phyloP scores from a whole-genome alignment of 2,888 invertebrate species.

The Nymphalis urticae region DNA sequence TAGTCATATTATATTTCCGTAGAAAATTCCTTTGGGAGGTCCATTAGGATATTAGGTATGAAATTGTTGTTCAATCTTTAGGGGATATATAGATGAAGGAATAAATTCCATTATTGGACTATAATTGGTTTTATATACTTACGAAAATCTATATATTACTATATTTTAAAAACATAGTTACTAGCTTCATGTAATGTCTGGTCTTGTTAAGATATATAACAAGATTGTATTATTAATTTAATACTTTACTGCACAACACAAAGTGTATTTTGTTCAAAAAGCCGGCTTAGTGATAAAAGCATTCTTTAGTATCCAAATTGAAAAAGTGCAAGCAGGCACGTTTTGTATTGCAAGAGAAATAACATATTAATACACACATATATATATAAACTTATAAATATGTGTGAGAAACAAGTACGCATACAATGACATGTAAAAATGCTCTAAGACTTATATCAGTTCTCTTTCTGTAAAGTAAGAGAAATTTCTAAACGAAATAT shows the following conservation, averaged over 20 bases:
- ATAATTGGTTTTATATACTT: constrained; percentile 1
- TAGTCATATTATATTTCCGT: constrained; percentile 20
- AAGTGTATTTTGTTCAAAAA: too few relatives aligned
- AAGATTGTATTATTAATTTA: too few relatives aligned
- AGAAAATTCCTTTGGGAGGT: constrained; percentile 36
- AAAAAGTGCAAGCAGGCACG: too few relatives aligned
- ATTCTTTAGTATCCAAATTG: too few relatives aligned
- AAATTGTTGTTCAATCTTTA: constrained; percentile 45
- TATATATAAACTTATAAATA: background rate
- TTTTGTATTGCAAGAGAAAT: background rate
- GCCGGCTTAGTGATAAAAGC: too few relatives aligned
- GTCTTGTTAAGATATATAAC: too few relatives aligned
- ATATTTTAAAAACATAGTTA: too few relatives aligned
- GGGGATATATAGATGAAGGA: constrained; percentile 31
- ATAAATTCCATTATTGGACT: constrained; percentile 25
- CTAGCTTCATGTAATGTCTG: too few relatives aligned
- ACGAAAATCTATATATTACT: background rate
- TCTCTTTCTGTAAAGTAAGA: background rate
- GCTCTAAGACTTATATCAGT: background rate
- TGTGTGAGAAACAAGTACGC: too few relatives aligned
- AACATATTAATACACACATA: background rate
- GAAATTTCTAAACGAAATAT: background rate
- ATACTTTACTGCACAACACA: too few relatives aligned
- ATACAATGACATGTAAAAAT: too few relatives aligned
- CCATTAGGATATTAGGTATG: constrained; percentile 63